Base-by-base conservation (phyloP, 2,888 invertebrate genomes). In the Arge pagana region DNA sequence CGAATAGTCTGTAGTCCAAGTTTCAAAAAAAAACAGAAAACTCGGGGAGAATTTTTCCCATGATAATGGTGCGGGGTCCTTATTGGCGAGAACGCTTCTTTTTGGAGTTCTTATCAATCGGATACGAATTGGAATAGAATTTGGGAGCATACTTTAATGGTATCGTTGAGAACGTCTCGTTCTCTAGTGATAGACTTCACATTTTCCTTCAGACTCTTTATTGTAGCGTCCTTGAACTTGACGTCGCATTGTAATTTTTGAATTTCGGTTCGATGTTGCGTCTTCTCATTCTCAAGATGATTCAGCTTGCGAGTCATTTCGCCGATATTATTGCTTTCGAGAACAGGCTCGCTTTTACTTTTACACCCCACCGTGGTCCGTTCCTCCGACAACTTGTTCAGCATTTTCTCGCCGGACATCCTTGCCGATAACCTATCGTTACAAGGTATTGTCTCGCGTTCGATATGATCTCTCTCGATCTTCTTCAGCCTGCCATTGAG, bases 191-290 rank as follows among this genome's bases (percentile, higher is more conserved):
- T 58, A 19, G 40, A 43, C 18, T 56, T 42, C 7, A 64, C 35
- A n/a, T 45, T 31, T 35, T 66, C 59, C 18, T 50, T 30, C 1
- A 61, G 45, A 4, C 43, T 13, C 15, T 33, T 52, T 10, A 52
- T 37, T 39, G 57, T 56, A 3, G 41, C 42, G 18, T 63, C 54
- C 50, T 56, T 67, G 3, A 50, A 50, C 8, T 54, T 41, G 10
- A 67, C 52, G 11, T 70, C 61, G 2, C 49, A 30, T 10, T 50
- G 37, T 15, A 62, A 42, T 2, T 52, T 61, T n/a, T 54, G 31
- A 11, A 50, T 54, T 45, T 59, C 48, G 8, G 43, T 43, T 33
- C 54, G 18, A 10, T 55, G 53, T 18, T 49, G 52, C 13, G 53
- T 51, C 4, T 43, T 49, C 15, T 53, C 57, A 42, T 39, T 49